Evolutionary conservation across 2,888 invertebrate genomes (phyloP), one percentile per base, ranked within the genome.

Genomic region (Lasiommata megera): DNA sequence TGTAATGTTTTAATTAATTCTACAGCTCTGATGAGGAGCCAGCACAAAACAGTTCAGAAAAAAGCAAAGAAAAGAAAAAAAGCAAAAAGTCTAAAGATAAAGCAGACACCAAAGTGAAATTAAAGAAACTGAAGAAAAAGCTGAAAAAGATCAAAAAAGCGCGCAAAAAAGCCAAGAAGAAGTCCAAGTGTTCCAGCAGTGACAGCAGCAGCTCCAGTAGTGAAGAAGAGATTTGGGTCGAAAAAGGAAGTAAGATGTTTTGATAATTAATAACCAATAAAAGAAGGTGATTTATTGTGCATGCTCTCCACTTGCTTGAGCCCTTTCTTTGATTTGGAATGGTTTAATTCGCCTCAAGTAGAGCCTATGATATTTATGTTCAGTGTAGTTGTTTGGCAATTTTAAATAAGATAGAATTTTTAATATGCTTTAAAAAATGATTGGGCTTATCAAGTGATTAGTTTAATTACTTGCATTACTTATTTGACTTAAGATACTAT

Each of bases 171-270:
- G 91, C 90, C 55, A 91, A 87, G 63, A 88, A 89, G 66, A 88
- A 87, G 63, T 71, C 80, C 3, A 76, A 80, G 54, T 75, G 72
- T 16, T 88, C 88, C 1, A 85, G 86, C 58, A 85, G 85, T 58
- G 82, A 81, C 51, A 82, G 82, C 51, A 82, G 82, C 8, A 77
- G 79, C 53, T 77, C 82, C 0, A 74, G 69, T 52, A 82, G 83
- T 9, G 88, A 82, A 23, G 91, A 91, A 60, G 94, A 94, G 58
- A 80, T 92, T 56, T 95, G 95, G 95, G 92, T 95, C 1, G 95
- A 95, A 73, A 94, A 94, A 84, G 92, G 92, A 68, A 84, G 82
- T 91, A 69, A 80, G 84, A 34, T 11, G 1, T 9, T 1, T 1
- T 34, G 9, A 11, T 31, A 6, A 2, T 23, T 23, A 23, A 3